Conservation (phyloP, 2,797 vertebrate species). For the Siniperca undulata region DNA sequence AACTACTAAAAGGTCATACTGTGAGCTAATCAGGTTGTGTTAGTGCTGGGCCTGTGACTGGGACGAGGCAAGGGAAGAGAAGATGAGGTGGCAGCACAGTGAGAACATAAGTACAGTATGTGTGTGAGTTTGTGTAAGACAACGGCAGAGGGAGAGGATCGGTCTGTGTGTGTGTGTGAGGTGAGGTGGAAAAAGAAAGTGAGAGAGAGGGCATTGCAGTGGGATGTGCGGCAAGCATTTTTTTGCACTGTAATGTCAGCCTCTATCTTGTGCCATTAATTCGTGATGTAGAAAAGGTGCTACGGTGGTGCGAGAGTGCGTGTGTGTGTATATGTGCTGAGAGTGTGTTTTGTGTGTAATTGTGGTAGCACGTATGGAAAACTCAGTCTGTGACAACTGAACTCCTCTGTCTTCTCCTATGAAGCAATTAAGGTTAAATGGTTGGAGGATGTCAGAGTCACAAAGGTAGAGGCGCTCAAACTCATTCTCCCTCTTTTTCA, state of each 20-base stretch:
- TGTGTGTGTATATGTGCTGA: constrained; percentile 12
- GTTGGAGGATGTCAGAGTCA: constrained; percentile 22
- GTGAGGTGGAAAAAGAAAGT: not conserved
- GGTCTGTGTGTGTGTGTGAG: constrained; percentile 13
- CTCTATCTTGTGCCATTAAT: constrained; percentile 47
- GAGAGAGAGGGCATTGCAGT: constrained; percentile 7
- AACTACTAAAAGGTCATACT: constrained; percentile 19
- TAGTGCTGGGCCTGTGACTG: constrained; percentile 26
- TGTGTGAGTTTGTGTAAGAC: constrained; percentile 5
- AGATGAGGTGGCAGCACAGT: constrained; percentile 36
- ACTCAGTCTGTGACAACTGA: constrained; percentile 29
- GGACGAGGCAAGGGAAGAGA: constrained; percentile 16
- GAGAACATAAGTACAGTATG: not conserved
- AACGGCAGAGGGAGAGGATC: not conserved
- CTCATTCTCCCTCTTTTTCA: not conserved
- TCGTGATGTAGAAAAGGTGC: constrained; percentile 36
- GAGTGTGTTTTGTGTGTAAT: not conserved
- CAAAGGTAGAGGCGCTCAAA: constrained; percentile 21
- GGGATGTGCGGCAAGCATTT: constrained; percentile 10
- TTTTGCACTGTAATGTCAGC: constrained; percentile 32
- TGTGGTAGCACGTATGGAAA: constrained; percentile 15
- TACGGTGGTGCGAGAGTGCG: not conserved
- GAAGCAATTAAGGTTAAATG: constrained; percentile 36
- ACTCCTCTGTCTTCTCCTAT: constrained; percentile 28
- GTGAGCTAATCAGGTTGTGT: constrained; percentile 41